phyloP scores from a whole-genome alignment of 1,140 invertebrate species.

The Heliconius hewitsoni region DNA sequence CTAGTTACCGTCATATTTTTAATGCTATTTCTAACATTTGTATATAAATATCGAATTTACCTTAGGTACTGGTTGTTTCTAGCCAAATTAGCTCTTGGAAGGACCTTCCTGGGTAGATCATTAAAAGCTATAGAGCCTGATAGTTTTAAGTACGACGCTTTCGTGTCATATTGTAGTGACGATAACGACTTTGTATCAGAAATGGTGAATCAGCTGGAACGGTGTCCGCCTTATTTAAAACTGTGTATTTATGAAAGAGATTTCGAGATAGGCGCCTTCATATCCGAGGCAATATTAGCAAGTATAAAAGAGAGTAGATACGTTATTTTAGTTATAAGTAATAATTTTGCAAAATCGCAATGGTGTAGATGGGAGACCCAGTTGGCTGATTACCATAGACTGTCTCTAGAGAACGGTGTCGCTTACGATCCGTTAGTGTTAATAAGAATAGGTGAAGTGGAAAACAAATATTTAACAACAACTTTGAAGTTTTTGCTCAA shows the following conservation, averaged over 20 bases:
- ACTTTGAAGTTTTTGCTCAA: conserved; percentile 83
- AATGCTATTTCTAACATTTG: conserved; percentile 44
- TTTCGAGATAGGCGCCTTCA: conserved; percentile 84
- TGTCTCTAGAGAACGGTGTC: conserved; percentile 78
- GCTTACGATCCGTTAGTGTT: conserved; percentile 82
- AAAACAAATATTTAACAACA: conserved; percentile 79
- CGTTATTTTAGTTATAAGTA: conserved; percentile 84
- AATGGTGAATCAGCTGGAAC: conserved; percentile 82
- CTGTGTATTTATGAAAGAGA: conserved; percentile 86
- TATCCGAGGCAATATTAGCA: conserved; percentile 83
- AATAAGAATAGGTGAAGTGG: conserved; percentile 82
- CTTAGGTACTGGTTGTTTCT: conserved; percentile 82
- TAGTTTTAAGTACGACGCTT: conserved; percentile 84
- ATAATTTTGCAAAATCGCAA: conserved; percentile 84
- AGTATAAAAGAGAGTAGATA: conserved; percentile 83
- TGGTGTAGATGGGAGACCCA: conserved; percentile 87
- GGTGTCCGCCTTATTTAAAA: conserved; percentile 79
- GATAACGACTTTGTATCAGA: conserved; percentile 83
- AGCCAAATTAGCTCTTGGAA: conserved; percentile 73
- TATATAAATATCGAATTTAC: conserved; percentile 75
- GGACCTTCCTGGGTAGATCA: conserved; percentile 63
- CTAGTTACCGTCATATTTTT: conserved; percentile 43
- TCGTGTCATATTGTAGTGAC: conserved; percentile 85
- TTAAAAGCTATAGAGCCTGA: conserved; percentile 44
- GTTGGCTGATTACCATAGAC: conserved; percentile 81